phyloP scores from a whole-genome alignment of 2,113 vertebrate genomes.

The Siphamia tubifer region DNA sequence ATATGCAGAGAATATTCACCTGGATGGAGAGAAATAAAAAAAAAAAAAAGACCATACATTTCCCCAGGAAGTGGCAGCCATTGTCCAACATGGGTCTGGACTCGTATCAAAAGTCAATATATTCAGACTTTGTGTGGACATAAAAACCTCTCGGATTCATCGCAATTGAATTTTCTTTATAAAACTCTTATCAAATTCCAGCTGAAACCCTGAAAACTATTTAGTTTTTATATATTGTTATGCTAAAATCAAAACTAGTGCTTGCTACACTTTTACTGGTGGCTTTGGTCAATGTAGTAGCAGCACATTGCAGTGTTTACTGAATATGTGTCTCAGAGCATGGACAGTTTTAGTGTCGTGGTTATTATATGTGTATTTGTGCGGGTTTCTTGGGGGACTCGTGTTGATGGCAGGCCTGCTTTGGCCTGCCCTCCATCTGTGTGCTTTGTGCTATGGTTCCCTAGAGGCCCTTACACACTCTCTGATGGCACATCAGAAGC shows the following conservation, averaged over 20 bases:
- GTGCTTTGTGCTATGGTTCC: constrained; percentile 52
- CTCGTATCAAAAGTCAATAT: too few relatives aligned
- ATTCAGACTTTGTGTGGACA: too few relatives aligned
- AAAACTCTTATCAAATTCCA: too few relatives aligned
- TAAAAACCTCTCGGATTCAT: too few relatives aligned
- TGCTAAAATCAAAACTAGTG: neutral
- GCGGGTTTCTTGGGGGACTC: constrained; percentile 26
- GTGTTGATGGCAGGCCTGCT: constrained; percentile 21
- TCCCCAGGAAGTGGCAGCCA: too few relatives aligned
- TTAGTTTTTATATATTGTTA: too few relatives aligned
- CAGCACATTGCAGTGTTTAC: constrained; percentile 8
- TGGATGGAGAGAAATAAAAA: too few relatives aligned
- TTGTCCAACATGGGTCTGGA: too few relatives aligned
- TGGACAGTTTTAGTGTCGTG: constrained; percentile 11
- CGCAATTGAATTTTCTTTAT: too few relatives aligned
- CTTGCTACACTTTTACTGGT: neutral
- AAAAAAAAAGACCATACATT: too few relatives aligned
- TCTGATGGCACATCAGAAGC: constrained; percentile 64
- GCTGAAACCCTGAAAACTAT: too few relatives aligned
- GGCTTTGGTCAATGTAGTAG: neutral
- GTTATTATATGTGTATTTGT: constrained; percentile 4
- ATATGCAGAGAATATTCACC: too few relatives aligned
- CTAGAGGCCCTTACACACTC: constrained; percentile 43
- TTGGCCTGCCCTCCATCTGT: constrained; percentile 58
- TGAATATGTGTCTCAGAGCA: neutral